These are phyloP conservation scores for Drosophila ambigua DNA, from an alignment of 1,140 invertebrate genomes.

Conservation along the genomic window DNA sequence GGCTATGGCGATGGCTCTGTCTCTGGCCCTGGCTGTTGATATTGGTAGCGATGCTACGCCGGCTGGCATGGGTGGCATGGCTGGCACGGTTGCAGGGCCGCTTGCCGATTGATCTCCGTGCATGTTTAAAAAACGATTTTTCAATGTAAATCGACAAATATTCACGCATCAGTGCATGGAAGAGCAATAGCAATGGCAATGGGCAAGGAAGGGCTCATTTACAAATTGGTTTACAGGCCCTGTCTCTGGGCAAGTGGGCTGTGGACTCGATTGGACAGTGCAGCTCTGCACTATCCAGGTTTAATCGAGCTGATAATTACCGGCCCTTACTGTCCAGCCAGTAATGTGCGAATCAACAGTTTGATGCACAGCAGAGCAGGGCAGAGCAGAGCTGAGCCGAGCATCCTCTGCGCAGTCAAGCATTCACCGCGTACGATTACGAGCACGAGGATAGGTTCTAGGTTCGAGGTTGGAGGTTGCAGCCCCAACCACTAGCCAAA, in stretches of 20 bases:
- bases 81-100: neutral
- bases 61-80: too few relatives aligned
- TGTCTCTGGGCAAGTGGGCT: neutral
- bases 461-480: too few relatives aligned
- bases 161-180: slow-evolving; percentile 16
- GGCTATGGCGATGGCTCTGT: too few relatives aligned
- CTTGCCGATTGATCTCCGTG: slow-evolving; percentile 56
- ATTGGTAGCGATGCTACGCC: too few relatives aligned
- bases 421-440: too few relatives aligned
- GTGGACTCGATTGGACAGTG: slow-evolving; percentile 13
- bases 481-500: too few relatives aligned
- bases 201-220: slow-evolving; percentile 28
- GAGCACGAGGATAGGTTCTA: too few relatives aligned
- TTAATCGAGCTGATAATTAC: slow-evolving; percentile 58
- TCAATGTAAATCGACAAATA: slow-evolving; percentile 70
- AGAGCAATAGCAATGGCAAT: too few relatives aligned
- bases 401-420: neutral
- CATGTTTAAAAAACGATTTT: slow-evolving; percentile 70
- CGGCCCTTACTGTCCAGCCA: slow-evolving; percentile 37
- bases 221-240: slow-evolving; percentile 41
- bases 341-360: slow-evolving; percentile 19
- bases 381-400: neutral
- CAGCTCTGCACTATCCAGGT: slow-evolving; percentile 18
- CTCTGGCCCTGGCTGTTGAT: too few relatives aligned
- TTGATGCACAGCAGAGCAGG: neutral